phyloP scores from a whole-genome alignment of 2,888 invertebrate genomes.

The Drosophila suboccidentalis region DNA sequence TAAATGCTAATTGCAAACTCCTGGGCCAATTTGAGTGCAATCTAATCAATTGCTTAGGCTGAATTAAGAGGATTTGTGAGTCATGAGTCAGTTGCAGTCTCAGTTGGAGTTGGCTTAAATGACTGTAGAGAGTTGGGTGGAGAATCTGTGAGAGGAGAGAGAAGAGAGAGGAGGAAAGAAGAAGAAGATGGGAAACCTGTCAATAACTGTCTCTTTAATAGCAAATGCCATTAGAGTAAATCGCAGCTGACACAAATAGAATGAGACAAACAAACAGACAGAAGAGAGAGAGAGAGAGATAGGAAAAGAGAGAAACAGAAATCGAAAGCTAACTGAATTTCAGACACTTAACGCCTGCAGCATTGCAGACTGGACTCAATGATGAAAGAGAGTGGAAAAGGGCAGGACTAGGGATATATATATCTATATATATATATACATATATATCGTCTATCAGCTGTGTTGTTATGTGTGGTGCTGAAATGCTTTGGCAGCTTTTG shows the following conservation, averaged over 20 bases:
- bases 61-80: slow-evolving; percentile 18
- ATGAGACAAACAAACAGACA: not conserved
- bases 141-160: slow-evolving; percentile 1
- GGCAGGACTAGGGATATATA: not conserved
- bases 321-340: slow-evolving; percentile 74
- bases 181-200: slow-evolving; percentile 21
- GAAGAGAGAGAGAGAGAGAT: not conserved
- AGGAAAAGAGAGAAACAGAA: slow-evolving; percentile 7
- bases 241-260: slow-evolving; percentile 51
- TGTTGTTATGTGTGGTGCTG: slow-evolving; percentile 41
- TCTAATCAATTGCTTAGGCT: slow-evolving; percentile 18
- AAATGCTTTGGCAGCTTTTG: slow-evolving; percentile 61
- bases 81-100: slow-evolving; percentile 3
- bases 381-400: no score
- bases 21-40: slow-evolving; percentile 3
- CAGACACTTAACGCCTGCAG: slow-evolving; percentile 76
- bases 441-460: slow-evolving; percentile 52
- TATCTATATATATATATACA: no score
- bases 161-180: not conserved
- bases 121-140: slow-evolving; percentile 3
- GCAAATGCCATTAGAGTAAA: slow-evolving; percentile 72
- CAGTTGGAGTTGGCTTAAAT: not conserved
- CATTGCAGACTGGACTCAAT: slow-evolving; percentile 29
- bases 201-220: slow-evolving; percentile 66
- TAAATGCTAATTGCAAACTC: not conserved